Percentiles rank a stretch among this genome's conserved stretches.
These are phyloP conservation scores for Eubucco bourcierii DNA, from an alignment of 2,113 vertebrate genomes.

Conservation along the genomic window DNA sequence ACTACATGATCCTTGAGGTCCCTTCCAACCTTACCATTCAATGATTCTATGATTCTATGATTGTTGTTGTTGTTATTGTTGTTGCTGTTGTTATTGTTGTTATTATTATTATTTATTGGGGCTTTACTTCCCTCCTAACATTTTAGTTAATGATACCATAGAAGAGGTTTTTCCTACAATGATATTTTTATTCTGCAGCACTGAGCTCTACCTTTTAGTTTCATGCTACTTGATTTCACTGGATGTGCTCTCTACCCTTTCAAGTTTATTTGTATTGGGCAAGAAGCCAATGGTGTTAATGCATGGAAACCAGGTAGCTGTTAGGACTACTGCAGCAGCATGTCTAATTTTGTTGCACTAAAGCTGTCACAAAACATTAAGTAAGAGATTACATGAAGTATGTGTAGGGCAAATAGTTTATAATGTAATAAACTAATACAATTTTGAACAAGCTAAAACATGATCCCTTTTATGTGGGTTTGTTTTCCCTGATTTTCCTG, in stretches of 20 bases:
- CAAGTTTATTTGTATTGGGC: conserved; percentile 64
- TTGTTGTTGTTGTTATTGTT: too few relatives aligned
- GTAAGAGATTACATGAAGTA: conserved; percentile 73
- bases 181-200: neutral
- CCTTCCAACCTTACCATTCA: too few relatives aligned
- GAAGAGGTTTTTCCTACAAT: neutral
- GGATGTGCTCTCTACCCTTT: conserved; percentile 40
- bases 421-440: conserved; percentile 69
- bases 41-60: too few relatives aligned
- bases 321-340: conserved; percentile 62
- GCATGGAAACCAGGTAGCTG: conserved; percentile 70
- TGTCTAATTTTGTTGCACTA: conserved; percentile 76
- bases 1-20: too few relatives aligned
- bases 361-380: conserved; percentile 75
- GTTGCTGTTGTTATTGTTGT: too few relatives aligned
- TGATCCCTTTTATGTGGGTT: conserved; percentile 30
- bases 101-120: neutral
- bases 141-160: neutral
- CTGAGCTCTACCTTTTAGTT: conserved; percentile 22
- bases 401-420: conserved; percentile 64
- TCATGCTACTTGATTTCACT: conserved; percentile 49
- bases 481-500: neutral
- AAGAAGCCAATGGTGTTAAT: conserved; percentile 62
- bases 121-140: neutral
- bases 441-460: conserved; percentile 53